Conservation (phyloP, 2,113 vertebrate species). For the Stigmatopora argus region DNA sequence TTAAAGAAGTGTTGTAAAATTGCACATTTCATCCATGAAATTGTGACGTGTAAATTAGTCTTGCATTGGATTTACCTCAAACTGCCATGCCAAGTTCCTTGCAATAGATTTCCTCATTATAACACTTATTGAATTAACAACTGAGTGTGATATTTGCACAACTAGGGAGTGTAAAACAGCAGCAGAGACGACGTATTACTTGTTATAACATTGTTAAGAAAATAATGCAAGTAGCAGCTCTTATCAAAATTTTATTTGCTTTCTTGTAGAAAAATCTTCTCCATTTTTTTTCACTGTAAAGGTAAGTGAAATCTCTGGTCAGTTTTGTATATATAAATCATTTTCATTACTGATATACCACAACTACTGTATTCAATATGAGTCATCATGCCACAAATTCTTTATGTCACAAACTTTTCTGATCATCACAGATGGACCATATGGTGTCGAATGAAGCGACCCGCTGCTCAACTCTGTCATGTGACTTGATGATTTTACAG, state of each 20-base stretch:
- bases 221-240: background rate
- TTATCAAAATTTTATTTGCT: conserved; percentile 6
- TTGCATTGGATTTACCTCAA: too few species aligned
- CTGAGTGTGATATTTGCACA: too few species aligned
- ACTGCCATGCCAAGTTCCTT: too few species aligned
- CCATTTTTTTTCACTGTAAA: conserved; percentile 19
- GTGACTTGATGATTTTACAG: conserved; percentile 56
- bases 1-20: background rate
- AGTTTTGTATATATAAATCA: background rate
- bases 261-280: background rate
- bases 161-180: conserved; percentile 9
- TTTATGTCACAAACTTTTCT: conserved; percentile 31
- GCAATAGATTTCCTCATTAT: conserved; percentile 15
- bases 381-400: background rate
- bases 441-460: conserved; percentile 43
- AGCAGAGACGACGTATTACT: background rate
- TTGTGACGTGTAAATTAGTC: too few species aligned
- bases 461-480: conserved; percentile 36
- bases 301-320: conserved; percentile 17
- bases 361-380: background rate
- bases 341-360: background rate
- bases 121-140: conserved; percentile 13
- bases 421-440: conserved; percentile 36
- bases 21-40: too few species aligned
- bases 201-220: conserved; percentile 1